Base-by-base conservation (phyloP, 2,888 invertebrate genomes). In the Cerastoderma edule region DNA sequence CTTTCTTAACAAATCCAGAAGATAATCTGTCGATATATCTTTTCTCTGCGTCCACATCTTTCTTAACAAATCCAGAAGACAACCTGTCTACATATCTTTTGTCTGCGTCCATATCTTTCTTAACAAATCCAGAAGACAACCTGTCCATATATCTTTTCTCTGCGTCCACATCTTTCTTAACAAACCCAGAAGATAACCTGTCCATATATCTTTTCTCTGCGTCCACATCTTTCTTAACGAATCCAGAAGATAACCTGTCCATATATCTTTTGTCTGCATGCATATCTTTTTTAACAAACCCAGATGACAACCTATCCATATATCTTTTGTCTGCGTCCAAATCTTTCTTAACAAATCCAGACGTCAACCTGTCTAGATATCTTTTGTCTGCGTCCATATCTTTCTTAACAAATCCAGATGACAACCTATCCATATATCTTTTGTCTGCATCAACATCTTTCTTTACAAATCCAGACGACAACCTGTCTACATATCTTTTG, bases 1-100 rank as follows among this genome's bases (percentile, higher is more conserved):
- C 44, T 63, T 67, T 72, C 67, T 72, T 72, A n/a, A 72, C 63
- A 39, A 72, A 72, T 22, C 72, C 72, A 28, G 13, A 53, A 24
- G 60, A 46, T 0, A 60, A 32, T 63, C 65, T 19, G 22, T 66
- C 65, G 16, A 66, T 48, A 13, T 32, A 24, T 19, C 65, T 46
- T 66, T 66, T 66, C 19, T 63, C 44, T 2, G 13, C 10, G 4
- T 28, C 54, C 19, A 16, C 44, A 6, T 22, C 28, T 66, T 72
- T 72, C 60, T 67, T 72, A 13, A 72, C 48, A 66, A 72, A 72
- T 22, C 67, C 72, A 16, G 27, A 39, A 10, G 39, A 27, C 44
- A 72, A 3, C 48, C 72, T 39, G 27, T 67, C 72, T 56, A 72
- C 50, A 27, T 54, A 10, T 54, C 67, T 32, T 35, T 65, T 65